Conservation (phyloP, 2,888 invertebrate genomes). For the Sipha maydis region DNA sequence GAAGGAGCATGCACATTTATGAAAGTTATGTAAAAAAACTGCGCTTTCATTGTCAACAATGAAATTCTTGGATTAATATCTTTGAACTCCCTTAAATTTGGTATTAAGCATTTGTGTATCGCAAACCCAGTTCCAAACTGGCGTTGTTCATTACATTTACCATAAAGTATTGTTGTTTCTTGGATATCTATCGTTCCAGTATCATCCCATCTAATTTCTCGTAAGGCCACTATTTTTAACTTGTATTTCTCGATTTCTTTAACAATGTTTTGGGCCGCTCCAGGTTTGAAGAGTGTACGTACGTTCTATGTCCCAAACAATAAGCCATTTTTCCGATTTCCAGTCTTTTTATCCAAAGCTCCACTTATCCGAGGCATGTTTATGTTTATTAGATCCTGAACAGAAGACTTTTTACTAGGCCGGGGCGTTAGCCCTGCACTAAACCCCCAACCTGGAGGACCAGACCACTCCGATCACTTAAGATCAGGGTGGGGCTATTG, state of each 20-base stretch:
- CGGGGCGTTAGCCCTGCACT: conserved; percentile 4
- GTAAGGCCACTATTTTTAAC: too few relatives aligned
- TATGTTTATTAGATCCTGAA: conserved; percentile 19
- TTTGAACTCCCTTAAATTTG: conserved; percentile 30
- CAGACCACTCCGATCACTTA: too few relatives aligned
- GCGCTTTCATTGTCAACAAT: conserved; percentile 15
- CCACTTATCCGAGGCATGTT: conserved; percentile 23
- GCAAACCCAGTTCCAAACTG: conserved; percentile 23
- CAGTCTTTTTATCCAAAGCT: conserved; percentile 23
- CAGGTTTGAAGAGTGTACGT: too few relatives aligned
- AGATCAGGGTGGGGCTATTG: too few relatives aligned
- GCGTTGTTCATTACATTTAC: conserved; percentile 32
- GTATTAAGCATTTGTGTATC: too few relatives aligned
- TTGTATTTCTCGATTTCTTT: too few relatives aligned
- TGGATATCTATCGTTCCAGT: too few relatives aligned
- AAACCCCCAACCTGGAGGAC: too few relatives aligned
- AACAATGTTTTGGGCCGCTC: too few relatives aligned
- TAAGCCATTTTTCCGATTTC: conserved; percentile 18
- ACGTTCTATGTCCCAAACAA: conserved; percentile 11
- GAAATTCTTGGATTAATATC: conserved; percentile 20
- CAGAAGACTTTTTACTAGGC: neutral
- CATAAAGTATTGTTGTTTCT: too few relatives aligned
- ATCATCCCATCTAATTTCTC: too few relatives aligned
- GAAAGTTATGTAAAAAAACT: conserved; percentile 30
- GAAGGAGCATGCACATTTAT: conserved; percentile 28